Base-by-base conservation (phyloP, 2,113 vertebrate species). In the Beaufortia kweichowensis region DNA sequence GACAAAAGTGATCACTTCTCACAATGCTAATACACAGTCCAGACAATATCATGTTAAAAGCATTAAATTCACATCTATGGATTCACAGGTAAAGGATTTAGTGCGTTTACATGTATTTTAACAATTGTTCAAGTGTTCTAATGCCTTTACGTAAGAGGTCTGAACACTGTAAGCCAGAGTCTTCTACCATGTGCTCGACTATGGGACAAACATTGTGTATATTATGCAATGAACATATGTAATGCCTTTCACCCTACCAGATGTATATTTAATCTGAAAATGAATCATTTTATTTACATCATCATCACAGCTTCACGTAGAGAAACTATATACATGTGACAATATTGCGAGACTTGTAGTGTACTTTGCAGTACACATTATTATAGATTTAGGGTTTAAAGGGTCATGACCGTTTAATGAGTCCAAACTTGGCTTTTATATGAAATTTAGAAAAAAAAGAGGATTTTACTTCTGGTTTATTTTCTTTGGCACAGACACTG, bases 91-190 rank as follows among this genome's bases (percentile, higher is more conserved):
- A 50, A 35, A 77, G 0, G 9, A 29, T 39, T 56, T 31, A 46
- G 62, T 29, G 64, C 3, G 39, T 72, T 60, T 41, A 63, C 12
- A 24, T 79, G 65, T 23, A 23, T 69, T 77, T 33, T 5, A 71
- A 71, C 62, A 75, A 61, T 56, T 55, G 26, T 81, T 81, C 77
- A 50, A 60, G 19, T 66, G 2, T 19, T 64, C 43, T 88, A 87
- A 89, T 89, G 79, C 86, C 72, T 88, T 90, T 88, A 91, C 78
- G 72, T 88, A 88, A 90, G 84, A 75, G 23, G 69, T 76, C 77
- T 53, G 79, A 79, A 81, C 75, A 39, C 29, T 26, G 35, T 64
- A 64, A 60, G 53, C 83, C 66, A 41, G 67, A 43, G 76, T 72
- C 79, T 83, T 72, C 33, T 43, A 24, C 62, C 84, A 82, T 79